A percentile compares a stretch with the other conserved stretches of the same genome.
phyloP scores from a whole-genome alignment of 2,113 vertebrate species.

The Corythornis madagascariensis region DNA sequence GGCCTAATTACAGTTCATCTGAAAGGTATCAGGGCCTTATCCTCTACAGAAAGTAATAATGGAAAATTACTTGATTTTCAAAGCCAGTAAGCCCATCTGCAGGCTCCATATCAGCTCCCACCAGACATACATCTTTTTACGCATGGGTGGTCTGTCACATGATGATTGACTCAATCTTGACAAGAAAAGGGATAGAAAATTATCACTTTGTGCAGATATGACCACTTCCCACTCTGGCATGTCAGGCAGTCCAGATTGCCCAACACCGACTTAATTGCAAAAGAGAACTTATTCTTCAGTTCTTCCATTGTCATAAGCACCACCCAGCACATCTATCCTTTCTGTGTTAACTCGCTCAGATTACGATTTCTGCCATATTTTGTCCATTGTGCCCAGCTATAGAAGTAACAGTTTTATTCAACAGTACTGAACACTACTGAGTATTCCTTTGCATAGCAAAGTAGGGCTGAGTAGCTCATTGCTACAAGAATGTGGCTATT shows the following conservation, averaged over 20 bases:
- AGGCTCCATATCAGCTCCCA: conserved; percentile 4
- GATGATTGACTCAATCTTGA: conserved; percentile 54
- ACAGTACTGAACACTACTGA: not conserved
- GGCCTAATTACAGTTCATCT: conserved; percentile 35
- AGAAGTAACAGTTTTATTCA: not conserved
- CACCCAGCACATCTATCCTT: not conserved
- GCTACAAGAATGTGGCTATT: accelerated
- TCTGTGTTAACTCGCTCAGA: not conserved
- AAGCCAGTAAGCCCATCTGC: conserved; percentile 9
- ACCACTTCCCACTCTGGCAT: conserved; percentile 28
- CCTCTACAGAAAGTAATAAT: conserved; percentile 12
- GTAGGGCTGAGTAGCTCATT: not conserved
- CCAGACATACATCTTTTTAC: conserved; percentile 35
- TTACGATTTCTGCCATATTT: not conserved
- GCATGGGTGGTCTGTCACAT: conserved; percentile 40
- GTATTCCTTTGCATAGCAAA: not conserved
- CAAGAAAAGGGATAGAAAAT: conserved; percentile 46
- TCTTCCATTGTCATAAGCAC: not conserved
- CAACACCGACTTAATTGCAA: not conserved
- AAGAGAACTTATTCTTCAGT: not conserved
- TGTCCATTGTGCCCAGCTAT: not conserved
- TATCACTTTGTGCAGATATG: conserved; percentile 28
- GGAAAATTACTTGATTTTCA: conserved; percentile 46
- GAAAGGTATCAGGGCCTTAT: conserved; percentile 27
- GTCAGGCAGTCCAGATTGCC: not conserved